These are phyloP conservation scores for Tricholauxania praeusta DNA, from an alignment of 2,888 invertebrate species.

Conservation along the genomic window DNA sequence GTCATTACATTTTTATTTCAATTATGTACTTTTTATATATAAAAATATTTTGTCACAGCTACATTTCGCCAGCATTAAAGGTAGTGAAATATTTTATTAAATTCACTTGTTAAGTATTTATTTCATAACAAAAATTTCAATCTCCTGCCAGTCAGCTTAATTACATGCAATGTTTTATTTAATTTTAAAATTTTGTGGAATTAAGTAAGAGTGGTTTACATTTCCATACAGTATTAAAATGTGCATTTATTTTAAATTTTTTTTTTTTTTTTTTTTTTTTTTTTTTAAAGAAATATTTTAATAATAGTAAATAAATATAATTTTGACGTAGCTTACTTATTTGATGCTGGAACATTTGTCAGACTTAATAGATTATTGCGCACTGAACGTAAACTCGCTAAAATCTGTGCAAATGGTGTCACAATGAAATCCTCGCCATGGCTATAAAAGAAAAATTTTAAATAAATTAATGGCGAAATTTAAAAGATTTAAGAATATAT, in stretches of 20 bases:
- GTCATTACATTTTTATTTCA: too few relatives aligned
- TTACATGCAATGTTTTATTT: conserved; percentile 1
- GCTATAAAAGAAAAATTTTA: conserved; percentile 56
- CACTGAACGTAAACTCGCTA: conserved; percentile 98
- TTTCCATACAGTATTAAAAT: conserved; percentile 14
- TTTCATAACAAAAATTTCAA: too few relatives aligned
- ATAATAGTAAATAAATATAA: not conserved
- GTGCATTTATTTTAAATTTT: conserved; percentile 19
- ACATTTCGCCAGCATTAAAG: too few relatives aligned
- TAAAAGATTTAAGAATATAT: too few relatives aligned
- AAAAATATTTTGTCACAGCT: too few relatives aligned
- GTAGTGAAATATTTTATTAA: too few relatives aligned
- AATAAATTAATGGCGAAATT: too few relatives aligned
- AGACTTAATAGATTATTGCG: conserved; percentile 97
- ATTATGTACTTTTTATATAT: too few relatives aligned
- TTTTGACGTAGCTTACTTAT: conserved; percentile 75
- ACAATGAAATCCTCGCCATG: conserved; percentile 99
- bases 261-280: conserved; percentile 33
- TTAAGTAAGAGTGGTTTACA: too few relatives aligned
- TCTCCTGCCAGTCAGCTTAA: not conserved
- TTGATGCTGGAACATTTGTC: conserved; percentile 85
- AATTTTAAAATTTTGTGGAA: too few relatives aligned
- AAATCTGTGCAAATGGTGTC: conserved; percentile 99
- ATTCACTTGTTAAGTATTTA: too few relatives aligned
- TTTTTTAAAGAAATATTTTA: conserved; percentile 33